Percentiles rank a stretch among this genome's conserved stretches.
These are phyloP conservation scores for Thera obeliscata DNA, from an alignment of 2,888 invertebrate species.

Conservation along the genomic window DNA sequence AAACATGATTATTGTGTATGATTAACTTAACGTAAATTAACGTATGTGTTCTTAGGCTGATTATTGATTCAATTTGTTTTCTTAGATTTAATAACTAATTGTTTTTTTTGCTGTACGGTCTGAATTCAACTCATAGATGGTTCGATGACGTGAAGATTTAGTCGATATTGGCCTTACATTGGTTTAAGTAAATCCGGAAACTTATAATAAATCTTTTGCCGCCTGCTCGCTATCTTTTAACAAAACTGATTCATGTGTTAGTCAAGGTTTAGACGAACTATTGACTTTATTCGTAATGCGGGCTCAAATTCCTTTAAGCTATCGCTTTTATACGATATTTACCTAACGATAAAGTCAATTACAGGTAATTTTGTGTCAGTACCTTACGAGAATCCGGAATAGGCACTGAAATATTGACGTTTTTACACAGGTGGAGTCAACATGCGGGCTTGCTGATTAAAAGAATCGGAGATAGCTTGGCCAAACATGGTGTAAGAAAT, in stretches of 20 bases:
- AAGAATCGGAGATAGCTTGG: not conserved
- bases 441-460: not conserved
- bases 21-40: no score
- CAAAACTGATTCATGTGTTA: conserved; percentile 56
- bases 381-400: conserved; percentile 1
- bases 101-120: not conserved
- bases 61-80: not conserved
- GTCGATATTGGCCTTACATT: not conserved
- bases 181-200: conserved; percentile 52
- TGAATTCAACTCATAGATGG: not conserved
- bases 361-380: conserved; percentile 17
- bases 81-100: not conserved
- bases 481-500: not conserved
- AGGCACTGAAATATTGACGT: not conserved
- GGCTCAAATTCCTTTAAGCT: conserved; percentile 27
- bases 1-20: no score
- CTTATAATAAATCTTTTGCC: conserved; percentile 54
- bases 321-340: conserved; percentile 24
- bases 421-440: not conserved
- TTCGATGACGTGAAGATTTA: not conserved
- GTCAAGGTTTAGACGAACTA: conserved; percentile 52
- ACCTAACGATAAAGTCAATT: conserved; percentile 18
- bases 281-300: conserved; percentile 51
- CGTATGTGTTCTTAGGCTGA: no score
- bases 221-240: conserved; percentile 46